Base-by-base conservation (phyloP, 2,797 vertebrate species). In the Trematomus bernacchii region DNA sequence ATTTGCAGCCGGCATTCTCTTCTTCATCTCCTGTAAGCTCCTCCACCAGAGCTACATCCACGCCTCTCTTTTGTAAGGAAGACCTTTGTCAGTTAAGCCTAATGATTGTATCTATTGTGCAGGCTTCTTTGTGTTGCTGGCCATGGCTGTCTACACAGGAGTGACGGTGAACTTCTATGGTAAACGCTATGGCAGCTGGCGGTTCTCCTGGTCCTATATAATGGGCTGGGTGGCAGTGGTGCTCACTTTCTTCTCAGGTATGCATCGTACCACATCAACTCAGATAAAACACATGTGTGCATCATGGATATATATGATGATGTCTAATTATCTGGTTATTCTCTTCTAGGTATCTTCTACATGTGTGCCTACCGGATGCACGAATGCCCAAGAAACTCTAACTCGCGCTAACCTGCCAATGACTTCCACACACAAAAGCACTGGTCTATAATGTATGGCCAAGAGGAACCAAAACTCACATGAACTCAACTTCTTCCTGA, bases 361-460 rank as follows among this genome's bases (percentile, higher is more conserved):
- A 96, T 96, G 95, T 96, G 95, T 79, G 96, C 95, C 85, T 96
- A 96, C 85, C 92, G 95, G 79, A 96, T 95, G 95, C 94, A 95
- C 0, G 93, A 93, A 92, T 94, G 94, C 90, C 94, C 94, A 74
- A 94, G 94, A 90, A 95, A 93, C 85, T 87, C 95, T 0, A 94
- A 94, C 88, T 88, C 95, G 1, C 94, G 93, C 86, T 96, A 87
- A 95, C 67, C 82, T 84, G 44, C 62, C 57, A 40, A 72, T 80
- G 37, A 66, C 51, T 12, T 42, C 3, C 16, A 57, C 50, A 53
- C 46, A 59, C 59, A n/a, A 18, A 33, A 62, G 55, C 53, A 84
- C 76, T 33, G 57, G 71, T 73, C 50, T 51, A 64, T 76, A 44
- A 73, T 51, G 30, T 27, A 48, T 23, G 61, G 71, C 74, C 37